A percentile compares a stretch with the other conserved stretches of the same genome.
Conservation (phyloP, 2,888 invertebrate genomes). For the Petrolisthes cinctipes region DNA sequence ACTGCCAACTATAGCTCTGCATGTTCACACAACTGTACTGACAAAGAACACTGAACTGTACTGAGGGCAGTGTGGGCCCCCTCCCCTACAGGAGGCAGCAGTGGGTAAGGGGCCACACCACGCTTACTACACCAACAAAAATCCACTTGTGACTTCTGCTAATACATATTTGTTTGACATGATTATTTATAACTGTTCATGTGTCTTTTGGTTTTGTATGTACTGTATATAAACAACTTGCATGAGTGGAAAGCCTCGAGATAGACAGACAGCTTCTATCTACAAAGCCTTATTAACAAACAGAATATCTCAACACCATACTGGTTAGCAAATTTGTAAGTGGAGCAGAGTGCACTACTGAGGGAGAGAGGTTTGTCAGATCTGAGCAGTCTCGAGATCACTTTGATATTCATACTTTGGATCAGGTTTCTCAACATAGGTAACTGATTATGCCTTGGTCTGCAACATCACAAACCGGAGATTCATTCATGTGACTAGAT, state of each 20-base stretch:
- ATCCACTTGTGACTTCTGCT: constrained; percentile 63
- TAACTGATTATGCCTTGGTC: constrained; percentile 57
- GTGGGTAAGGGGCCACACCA: constrained; percentile 39
- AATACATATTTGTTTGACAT: constrained; percentile 47
- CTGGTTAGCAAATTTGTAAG: constrained; percentile 53
- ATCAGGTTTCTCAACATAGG: constrained; percentile 57
- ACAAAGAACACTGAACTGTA: constrained; percentile 63
- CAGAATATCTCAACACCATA: constrained; percentile 56
- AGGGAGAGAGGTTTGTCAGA: constrained; percentile 50
- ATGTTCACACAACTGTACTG: constrained; percentile 61
- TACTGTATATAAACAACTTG: constrained; percentile 52
- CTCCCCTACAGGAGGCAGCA: constrained; percentile 34
- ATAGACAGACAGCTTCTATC: constrained; percentile 53
- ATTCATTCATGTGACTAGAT: constrained; percentile 62
- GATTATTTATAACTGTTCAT: constrained; percentile 49
- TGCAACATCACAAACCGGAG: constrained; percentile 46
- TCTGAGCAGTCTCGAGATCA: constrained; percentile 55
- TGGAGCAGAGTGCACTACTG: constrained; percentile 51
- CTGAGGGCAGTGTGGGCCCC: constrained; percentile 38
- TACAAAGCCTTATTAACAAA: constrained; percentile 47
- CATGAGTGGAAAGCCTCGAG: constrained; percentile 59
- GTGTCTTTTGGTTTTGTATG: constrained; percentile 59
- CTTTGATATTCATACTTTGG: constrained; percentile 55
- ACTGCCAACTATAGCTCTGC: constrained; percentile 59
- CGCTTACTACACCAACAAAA: constrained; percentile 57